Percentiles rank a stretch among this genome's conserved stretches.
These are phyloP conservation scores for Sthenelais limicola DNA, from an alignment of 2,888 invertebrate species.

Conservation along the genomic window DNA sequence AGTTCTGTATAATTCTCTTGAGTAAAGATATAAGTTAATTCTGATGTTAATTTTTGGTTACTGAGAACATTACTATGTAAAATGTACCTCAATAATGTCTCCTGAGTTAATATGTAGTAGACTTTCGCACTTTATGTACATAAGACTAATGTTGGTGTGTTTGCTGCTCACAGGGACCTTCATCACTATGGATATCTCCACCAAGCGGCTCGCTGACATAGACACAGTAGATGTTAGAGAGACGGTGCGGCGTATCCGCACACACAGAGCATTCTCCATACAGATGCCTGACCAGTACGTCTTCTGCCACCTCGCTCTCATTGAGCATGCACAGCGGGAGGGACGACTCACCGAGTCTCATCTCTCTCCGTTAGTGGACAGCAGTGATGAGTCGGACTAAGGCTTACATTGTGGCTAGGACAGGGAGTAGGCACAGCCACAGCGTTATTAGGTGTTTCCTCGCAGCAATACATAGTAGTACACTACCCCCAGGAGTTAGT, in stretches of 20 bases:
- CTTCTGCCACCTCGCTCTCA: slow-evolving; percentile 94
- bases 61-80: no score
- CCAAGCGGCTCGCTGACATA: slow-evolving; percentile 70
- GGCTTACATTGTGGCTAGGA: no score
- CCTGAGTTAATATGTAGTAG: no score
- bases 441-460: no score
- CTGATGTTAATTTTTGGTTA: no score
- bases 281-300: slow-evolving; percentile 99
- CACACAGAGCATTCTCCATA: slow-evolving; percentile 96
- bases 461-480: no score
- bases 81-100: no score
- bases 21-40: no score
- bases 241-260: slow-evolving; percentile 85
- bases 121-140: neutral
- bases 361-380: slow-evolving; percentile 57
- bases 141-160: neutral
- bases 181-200: slow-evolving; percentile 86
- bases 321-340: slow-evolving; percentile 77
- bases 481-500: no score
- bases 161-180: slow-evolving; percentile 84
- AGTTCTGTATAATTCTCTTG: neutral
- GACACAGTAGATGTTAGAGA: slow-evolving; percentile 71
- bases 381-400: slow-evolving; percentile 58
- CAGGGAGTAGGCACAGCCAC: no score
- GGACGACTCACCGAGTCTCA: slow-evolving; percentile 59